phyloP scores from a whole-genome alignment of 2,888 invertebrate species.

The Drosophila meridiana region DNA sequence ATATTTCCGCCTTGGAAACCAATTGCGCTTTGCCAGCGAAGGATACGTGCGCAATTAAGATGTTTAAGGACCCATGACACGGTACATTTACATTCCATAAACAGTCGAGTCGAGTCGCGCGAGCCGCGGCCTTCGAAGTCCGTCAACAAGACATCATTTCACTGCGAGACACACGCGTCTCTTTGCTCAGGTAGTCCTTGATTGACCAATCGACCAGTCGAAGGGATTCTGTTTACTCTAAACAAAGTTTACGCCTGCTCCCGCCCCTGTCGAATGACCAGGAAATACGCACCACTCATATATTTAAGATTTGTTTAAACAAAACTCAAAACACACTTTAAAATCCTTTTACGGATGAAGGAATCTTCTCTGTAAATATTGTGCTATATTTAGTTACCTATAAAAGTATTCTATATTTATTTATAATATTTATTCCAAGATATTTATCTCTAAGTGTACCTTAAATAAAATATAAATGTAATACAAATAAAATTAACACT shows the following conservation, averaged over 20 bases:
- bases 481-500: too few species aligned
- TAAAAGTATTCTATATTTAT: neutral
- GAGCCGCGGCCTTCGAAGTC: conserved; percentile 65
- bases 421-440: neutral
- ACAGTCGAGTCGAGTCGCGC: conserved; percentile 72
- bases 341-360: neutral
- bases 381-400: neutral
- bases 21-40: conserved; percentile 67
- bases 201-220: conserved; percentile 30
- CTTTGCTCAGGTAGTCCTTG: conserved; percentile 69
- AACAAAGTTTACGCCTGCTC: conserved; percentile 62
- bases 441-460: too few species aligned
- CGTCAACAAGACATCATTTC: conserved; percentile 75
- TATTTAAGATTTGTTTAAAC: neutral
- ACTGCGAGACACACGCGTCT: conserved; percentile 78
- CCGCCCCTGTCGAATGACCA: conserved; percentile 39
- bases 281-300: neutral
- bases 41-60: conserved; percentile 82
- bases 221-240: conserved; percentile 72
- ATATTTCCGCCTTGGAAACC: conserved; percentile 82
- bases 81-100: conserved; percentile 79
- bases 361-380: neutral
- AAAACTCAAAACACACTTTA: neutral
- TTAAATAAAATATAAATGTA: too few species aligned
- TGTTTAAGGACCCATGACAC: conserved; percentile 82